Conservation (phyloP, 1,140 invertebrate species). For the Dryas iulia region DNA sequence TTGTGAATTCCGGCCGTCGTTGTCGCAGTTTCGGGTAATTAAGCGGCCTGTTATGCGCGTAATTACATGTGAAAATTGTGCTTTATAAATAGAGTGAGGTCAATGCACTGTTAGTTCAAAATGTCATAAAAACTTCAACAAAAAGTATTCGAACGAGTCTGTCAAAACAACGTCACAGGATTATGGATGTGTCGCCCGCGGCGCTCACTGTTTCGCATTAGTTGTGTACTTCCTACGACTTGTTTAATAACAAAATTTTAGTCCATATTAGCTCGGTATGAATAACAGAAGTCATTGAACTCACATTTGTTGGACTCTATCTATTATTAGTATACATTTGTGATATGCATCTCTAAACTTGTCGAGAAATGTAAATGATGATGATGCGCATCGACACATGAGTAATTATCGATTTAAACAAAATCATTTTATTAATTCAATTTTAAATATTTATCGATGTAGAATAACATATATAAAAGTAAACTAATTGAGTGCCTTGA, state of each 20-base stretch:
- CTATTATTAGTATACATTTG: not conserved
- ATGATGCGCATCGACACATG: not conserved
- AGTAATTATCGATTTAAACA: not conserved
- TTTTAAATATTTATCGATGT: not conserved
- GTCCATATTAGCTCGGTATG: not conserved
- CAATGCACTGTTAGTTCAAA: conserved; percentile 51
- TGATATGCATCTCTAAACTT: not conserved
- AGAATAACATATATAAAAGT: too few relatives aligned
- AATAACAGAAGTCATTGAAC: not conserved
- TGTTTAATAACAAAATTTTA: not conserved
- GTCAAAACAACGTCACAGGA: conserved; percentile 75
- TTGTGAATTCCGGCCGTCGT: conserved; percentile 46
- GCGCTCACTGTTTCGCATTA: conserved; percentile 22
- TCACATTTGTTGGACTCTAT: not conserved
- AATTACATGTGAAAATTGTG: conserved; percentile 70
- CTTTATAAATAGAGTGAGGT: conserved; percentile 49
- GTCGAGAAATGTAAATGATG: not conserved
- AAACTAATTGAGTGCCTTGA: not conserved
- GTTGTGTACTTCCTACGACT: not conserved
- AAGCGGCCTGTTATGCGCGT: conserved; percentile 68
- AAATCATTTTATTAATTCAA: not conserved
- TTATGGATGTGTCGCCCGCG: conserved; percentile 71
- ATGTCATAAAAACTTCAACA: conserved; percentile 52
- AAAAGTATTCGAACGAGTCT: conserved; percentile 55
- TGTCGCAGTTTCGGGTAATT: conserved; percentile 71